Conservation (phyloP, 2,113 vertebrate species). For the human (Homo sapiens) region DNA sequence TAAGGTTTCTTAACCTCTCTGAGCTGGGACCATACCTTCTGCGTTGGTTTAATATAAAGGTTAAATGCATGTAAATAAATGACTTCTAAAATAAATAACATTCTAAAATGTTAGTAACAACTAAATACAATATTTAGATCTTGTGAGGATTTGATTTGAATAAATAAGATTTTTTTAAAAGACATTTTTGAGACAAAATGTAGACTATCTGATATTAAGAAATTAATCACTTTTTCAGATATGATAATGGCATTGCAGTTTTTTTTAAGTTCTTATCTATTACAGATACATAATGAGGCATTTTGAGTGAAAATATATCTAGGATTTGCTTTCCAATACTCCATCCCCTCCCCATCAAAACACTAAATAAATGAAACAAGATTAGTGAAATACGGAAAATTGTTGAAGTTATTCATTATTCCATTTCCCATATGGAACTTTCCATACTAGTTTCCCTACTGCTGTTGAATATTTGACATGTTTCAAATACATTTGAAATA, state of each 20-base stretch:
- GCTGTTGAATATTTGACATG: constrained; percentile 32
- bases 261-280: neutral
- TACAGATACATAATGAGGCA: neutral
- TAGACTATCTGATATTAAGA: neutral
- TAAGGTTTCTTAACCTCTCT: neutral
- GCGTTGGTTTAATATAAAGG: neutral
- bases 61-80: constrained; percentile 3
- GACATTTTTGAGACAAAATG: neutral
- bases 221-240: constrained; percentile 29
- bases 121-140: neutral
- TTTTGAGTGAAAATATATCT: neutral
- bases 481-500: constrained; percentile 9
- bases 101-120: constrained; percentile 33
- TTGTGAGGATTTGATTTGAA: neutral
- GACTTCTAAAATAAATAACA: neutral
- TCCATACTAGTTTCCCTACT: neutral
- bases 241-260: neutral
- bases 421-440: neutral
- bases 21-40: neutral
- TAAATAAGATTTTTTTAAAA: neutral
- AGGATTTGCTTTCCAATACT: constrained; percentile 34
- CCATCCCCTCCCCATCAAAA: neutral
- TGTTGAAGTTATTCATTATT: neutral
- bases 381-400: neutral
- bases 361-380: constrained; percentile 31